These are phyloP conservation scores for Peribatodes rhomboidaria DNA, from an alignment of 2,888 invertebrate species.

Conservation along the genomic window DNA sequence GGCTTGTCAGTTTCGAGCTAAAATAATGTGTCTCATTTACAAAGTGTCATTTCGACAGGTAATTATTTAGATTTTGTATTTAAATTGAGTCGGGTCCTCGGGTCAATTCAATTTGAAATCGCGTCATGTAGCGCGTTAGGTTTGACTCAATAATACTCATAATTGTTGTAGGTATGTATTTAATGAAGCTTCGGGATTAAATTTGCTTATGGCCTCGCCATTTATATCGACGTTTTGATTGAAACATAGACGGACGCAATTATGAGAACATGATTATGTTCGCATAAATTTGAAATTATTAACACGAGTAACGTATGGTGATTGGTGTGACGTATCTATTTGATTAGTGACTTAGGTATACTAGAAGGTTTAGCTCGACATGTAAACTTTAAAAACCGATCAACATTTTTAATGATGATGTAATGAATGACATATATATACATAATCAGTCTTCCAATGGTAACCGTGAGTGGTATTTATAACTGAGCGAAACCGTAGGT, in stretches of 20 bases:
- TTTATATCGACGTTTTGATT: constrained; percentile 1
- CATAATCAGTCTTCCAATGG: too few relatives aligned
- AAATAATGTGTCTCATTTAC: constrained; percentile 4
- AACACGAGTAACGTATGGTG: neutral
- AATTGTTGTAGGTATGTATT: neutral
- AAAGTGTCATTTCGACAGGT: constrained; percentile 1
- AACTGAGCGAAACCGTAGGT: too few relatives aligned
- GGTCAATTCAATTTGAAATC: neutral
- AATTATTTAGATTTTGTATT: constrained; percentile 10
- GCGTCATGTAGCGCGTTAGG: neutral
- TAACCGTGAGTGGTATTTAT: too few relatives aligned
- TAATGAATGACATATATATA: too few relatives aligned
- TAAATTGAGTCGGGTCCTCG: constrained; percentile 4
- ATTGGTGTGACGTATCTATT: neutral
- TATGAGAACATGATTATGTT: neutral
- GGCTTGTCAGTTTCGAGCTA: neutral
- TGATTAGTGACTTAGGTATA: neutral
- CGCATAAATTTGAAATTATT: neutral
- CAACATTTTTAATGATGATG: too few relatives aligned
- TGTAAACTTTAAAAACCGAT: too few relatives aligned
- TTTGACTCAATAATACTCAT: neutral
- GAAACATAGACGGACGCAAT: neutral
- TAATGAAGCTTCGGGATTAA: neutral
- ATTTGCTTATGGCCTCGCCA: neutral
- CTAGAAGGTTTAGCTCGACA: too few relatives aligned